phyloP scores from a whole-genome alignment of 2,888 invertebrate species.

The Pseudolycoriella hygida region DNA sequence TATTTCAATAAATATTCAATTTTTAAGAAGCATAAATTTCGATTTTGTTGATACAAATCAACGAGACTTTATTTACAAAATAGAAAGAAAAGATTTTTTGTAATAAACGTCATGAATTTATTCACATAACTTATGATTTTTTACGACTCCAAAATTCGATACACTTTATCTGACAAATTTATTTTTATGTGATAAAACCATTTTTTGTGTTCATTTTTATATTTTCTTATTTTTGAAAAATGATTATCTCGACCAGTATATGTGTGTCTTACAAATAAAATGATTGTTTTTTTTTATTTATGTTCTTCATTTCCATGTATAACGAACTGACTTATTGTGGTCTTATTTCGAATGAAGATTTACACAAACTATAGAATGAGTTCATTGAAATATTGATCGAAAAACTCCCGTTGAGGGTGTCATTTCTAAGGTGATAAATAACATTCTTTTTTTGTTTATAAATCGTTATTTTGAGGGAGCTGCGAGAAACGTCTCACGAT shows the following conservation, averaged over 20 bases:
- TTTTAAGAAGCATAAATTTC: neutral
- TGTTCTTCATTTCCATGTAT: no score
- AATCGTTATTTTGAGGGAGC: neutral
- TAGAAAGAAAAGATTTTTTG: neutral
- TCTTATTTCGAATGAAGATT: no score
- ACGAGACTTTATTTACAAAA: neutral
- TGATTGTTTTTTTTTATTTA: no score
- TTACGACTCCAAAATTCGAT: neutral
- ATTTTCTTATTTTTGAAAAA: neutral
- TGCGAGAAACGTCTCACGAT: no score
- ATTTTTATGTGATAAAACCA: neutral
- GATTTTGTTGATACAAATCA: neutral
- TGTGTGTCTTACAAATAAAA: no score
- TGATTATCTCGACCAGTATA: neutral
- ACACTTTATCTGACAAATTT: neutral
- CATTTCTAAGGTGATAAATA: neutral
- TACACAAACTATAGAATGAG: no score
- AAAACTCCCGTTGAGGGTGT: slow-evolving; percentile 1
- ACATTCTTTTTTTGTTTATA: neutral
- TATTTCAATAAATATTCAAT: no score
- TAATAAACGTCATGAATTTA: neutral
- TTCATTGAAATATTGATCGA: neutral
- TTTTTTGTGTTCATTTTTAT: neutral
- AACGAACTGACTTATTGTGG: no score
- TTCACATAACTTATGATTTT: slow-evolving; percentile 1